Base-by-base conservation (phyloP, 2,888 invertebrate genomes). In the Agrochola macilenta region DNA sequence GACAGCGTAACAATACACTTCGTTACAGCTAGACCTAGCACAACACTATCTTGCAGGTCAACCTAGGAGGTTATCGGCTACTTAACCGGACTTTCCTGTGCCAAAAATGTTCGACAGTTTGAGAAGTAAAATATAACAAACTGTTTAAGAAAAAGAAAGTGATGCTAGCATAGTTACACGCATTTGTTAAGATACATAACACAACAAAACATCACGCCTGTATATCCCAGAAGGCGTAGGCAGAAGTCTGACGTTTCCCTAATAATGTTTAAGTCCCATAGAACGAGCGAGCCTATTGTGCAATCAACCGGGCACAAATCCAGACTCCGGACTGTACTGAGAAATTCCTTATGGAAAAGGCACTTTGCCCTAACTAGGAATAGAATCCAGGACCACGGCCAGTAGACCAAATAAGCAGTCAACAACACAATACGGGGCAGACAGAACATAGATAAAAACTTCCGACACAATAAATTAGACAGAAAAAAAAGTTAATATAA, bases 401-500 rank as follows among this genome's bases (percentile, higher is more conserved):
- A n/a, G 4, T 7, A 11, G 0, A 26, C 11, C 17, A 23, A 17
- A 2, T 1, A 23, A 5, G 5, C 12, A 57, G 1, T 17, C 0
- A n/a, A 57, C 60, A 46, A 64, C 46, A 46, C 46, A 70, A 20
- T n/a, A 70, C 46, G n/a, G 20, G 14, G 20, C 26, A 30, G 39
- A 35, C n/a, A 46, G 0, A 54, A 0, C 58, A 65, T 39, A 60
- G 57, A 58, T n/a, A 14, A 35, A 74, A 7, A 23, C 14, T 14
- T n/a, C 8, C 20, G 14, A 26, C 46, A 52, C 12, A 58, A 49
- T n/a, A 76, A 78, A 70, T 74, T 60, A 60, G 63, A 39, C 12
- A 52, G 11, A 64, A 81, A 35, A 35, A 17, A 52, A 79, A 73
- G n/a, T 35, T 46, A 49, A 26, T 35, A 61, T 70, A 81, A 76